Evolutionary conservation across 2,113 vertebrate genomes (phyloP).

Genomic region (Pedionomus torquatus): DNA sequence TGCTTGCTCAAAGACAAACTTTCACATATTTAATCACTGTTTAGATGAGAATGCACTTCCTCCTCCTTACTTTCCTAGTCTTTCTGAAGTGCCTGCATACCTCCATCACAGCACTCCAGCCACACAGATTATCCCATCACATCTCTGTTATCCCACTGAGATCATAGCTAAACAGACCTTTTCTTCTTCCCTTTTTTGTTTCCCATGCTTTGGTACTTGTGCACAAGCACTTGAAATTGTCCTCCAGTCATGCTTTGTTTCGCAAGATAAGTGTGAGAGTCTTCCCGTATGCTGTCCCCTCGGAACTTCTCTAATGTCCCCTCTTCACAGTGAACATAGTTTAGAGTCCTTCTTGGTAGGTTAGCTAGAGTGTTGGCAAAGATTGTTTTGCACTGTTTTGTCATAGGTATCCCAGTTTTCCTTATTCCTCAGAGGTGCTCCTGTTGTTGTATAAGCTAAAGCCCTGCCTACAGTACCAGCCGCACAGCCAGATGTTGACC

Average conservation of each 20-base stretch:
- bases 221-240: background rate
- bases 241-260: background rate
- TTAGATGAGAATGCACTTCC: background rate
- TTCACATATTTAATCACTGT: background rate
- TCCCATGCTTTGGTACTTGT: background rate
- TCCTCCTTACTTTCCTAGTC: background rate
- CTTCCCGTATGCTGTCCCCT: background rate
- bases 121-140: background rate
- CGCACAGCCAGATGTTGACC: background rate
- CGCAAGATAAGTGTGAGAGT: background rate
- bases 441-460: background rate
- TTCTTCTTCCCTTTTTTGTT: background rate
- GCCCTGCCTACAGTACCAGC: background rate
- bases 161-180: background rate
- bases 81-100: background rate
- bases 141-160: background rate
- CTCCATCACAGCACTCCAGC: background rate
- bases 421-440: background rate
- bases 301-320: fast-evolving
- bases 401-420: background rate
- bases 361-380: background rate
- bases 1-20: background rate
- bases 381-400: background rate
- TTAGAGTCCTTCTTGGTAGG: background rate
- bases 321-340: background rate